Evolutionary conservation across 2,888 invertebrate genomes (phyloP), one percentile per base, ranked within the genome.

Genomic region (Pemphredon lugubris): DNA sequence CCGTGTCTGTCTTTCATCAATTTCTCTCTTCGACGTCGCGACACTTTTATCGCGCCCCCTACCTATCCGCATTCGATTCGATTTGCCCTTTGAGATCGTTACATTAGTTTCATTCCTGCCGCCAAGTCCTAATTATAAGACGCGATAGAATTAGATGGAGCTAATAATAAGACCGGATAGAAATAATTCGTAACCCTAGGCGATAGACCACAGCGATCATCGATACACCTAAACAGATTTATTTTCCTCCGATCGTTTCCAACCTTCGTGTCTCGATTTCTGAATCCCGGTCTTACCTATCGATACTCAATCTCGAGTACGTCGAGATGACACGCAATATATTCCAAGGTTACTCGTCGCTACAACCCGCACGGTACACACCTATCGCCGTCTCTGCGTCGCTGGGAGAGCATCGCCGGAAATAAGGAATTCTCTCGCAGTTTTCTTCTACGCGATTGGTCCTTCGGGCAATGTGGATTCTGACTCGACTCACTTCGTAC

Each of bases 401-500:
- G 50, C 13, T 37, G 16, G 61, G 30, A 26, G 32, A 39, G 37
- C 42, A 47, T 59, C 55, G 53, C 73, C 73, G 68, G 76, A 79
- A 79, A 79, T 79, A 79, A 79, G 68, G 68, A 69, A 76, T 72
- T 77, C 68, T 77, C 68, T 74, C 77, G 63, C 73, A 74, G 69
- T 69, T 71, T 79, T 80, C 77, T 83, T 75, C 75, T 72, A 74
- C 76, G 76, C 75, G 75, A 80, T 83, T 81, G 79, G 77, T 64
- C 75, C 73, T 74, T 66, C 73, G 65, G 70, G 75, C 71, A 53
- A 50, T 44, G 74, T 64, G 70, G 69, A 67, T 80, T 74, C 73
- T 75, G 73, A 77, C 81, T 78, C 77, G 74, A 75, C 72, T 77
- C 79, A 79, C 79, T 81, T 83, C 77, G 81, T 83, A 83, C 77